Evolutionary conservation across 2,888 invertebrate genomes (phyloP).

Genomic region (Lepidocyrtinus sp.): DNA sequence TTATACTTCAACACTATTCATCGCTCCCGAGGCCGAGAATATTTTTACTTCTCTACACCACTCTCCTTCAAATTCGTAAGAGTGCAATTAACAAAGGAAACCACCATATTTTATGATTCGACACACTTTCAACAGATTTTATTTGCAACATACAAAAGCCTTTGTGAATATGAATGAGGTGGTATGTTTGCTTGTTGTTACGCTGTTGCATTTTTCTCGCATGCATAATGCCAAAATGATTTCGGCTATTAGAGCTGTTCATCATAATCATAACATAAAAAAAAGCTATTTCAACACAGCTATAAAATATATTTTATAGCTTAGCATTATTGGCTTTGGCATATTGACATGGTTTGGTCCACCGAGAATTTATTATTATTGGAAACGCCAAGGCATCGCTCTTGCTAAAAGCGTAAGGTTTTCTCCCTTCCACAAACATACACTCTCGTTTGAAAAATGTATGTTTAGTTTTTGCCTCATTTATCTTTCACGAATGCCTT

Average conservation of each 20-base stretch:
- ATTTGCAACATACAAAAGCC: neutral
- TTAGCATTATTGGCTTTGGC: conserved; percentile 8
- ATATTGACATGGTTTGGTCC: conserved; percentile 3
- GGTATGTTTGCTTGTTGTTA: neutral
- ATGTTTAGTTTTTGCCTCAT: neutral
- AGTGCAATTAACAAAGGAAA: conserved; percentile 20
- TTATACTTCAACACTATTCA: neutral
- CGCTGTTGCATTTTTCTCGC: neutral
- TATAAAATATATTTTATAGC: neutral
- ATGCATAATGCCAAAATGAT: neutral
- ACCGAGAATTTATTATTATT: neutral
- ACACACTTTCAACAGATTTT: conserved; percentile 41
- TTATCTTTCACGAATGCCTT: neutral
- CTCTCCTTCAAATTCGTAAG: conserved; percentile 23
- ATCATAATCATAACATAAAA: neutral
- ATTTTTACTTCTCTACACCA: conserved; percentile 3
- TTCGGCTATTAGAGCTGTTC: neutral
- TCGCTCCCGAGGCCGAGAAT: conserved; percentile 49
- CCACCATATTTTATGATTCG: conserved; percentile 28
- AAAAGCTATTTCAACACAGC: neutral
- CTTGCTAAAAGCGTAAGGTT: neutral
- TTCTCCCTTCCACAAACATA: neutral
- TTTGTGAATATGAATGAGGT: conserved; percentile 10
- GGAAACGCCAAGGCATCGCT: conserved; percentile 1
- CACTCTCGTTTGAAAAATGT: neutral